A percentile compares a stretch with the other conserved stretches of the same genome.
phyloP scores from a whole-genome alignment of 2,797 vertebrate genomes.

The Euthynnus affinis region DNA sequence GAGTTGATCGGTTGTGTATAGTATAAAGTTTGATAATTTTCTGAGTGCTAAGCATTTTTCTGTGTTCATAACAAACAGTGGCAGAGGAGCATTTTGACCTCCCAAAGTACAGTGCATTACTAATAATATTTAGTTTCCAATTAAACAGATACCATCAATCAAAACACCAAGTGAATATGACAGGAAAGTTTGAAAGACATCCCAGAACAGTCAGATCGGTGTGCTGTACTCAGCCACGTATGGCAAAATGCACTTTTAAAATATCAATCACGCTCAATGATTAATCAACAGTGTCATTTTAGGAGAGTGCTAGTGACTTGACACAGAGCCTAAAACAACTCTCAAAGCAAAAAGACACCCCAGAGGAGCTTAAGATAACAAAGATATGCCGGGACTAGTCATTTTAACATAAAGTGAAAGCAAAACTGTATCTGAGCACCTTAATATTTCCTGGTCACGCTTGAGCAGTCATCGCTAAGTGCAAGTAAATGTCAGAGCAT shows the following conservation, averaged over 20 bases:
- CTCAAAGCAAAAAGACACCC: not conserved
- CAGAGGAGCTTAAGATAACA: slow-evolving; percentile 35
- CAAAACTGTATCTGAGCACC: slow-evolving; percentile 64
- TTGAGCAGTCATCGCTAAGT: slow-evolving; percentile 12
- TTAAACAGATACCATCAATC: slow-evolving; percentile 35
- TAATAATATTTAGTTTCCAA: not conserved
- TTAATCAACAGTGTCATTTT: slow-evolving; percentile 22
- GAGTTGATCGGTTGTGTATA: too few species aligned
- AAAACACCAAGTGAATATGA: slow-evolving; percentile 35
- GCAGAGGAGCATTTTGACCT: not conserved
- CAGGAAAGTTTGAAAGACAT: slow-evolving; percentile 10
- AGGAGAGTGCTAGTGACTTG: slow-evolving; percentile 5
- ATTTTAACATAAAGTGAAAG: slow-evolving; percentile 65
- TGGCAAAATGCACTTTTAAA: slow-evolving; percentile 61
- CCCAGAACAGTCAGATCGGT: slow-evolving; percentile 7
- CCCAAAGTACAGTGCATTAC: not conserved
- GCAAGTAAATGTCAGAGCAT: slow-evolving; percentile 34
- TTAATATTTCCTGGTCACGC: slow-evolving; percentile 32
- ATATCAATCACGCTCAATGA: slow-evolving; percentile 43
- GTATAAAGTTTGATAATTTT: too few species aligned
- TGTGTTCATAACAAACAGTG: not conserved
- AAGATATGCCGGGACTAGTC: slow-evolving; percentile 43
- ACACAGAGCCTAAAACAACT: slow-evolving; percentile 48
- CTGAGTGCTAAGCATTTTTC: too few species aligned
- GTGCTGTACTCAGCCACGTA: slow-evolving; percentile 40